Percentiles rank a stretch among this genome's conserved stretches.
These are phyloP conservation scores for Aelia acuminata DNA, from an alignment of 2,888 invertebrate genomes.

Conservation along the genomic window DNA sequence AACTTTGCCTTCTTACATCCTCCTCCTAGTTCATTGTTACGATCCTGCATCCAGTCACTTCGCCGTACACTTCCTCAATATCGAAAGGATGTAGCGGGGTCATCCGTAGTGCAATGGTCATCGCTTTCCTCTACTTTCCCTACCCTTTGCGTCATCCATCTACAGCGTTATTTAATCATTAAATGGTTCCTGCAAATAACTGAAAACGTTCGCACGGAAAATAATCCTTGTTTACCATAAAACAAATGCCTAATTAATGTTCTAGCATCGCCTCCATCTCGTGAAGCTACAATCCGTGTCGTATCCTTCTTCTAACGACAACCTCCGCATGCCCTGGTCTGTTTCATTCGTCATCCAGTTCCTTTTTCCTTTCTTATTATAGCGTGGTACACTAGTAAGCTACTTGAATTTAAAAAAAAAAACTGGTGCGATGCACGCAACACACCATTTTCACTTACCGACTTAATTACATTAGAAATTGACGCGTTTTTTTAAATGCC, in stretches of 20 bases:
- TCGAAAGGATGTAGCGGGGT: background rate
- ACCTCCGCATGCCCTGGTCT: background rate
- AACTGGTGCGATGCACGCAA: too few species aligned
- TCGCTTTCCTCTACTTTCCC: constrained; percentile 27
- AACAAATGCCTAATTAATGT: background rate
- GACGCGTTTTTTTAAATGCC: too few species aligned
- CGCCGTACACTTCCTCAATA: background rate
- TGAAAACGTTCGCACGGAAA: background rate
- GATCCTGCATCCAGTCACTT: background rate
- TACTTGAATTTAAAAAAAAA: too few species aligned
- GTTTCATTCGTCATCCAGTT: background rate
- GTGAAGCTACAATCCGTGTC: too few species aligned
- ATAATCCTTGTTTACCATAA: too few species aligned
- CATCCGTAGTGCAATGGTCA: constrained; percentile 10
- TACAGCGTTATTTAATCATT: background rate
- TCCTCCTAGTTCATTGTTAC: background rate
- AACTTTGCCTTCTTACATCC: background rate
- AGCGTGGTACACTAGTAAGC: too few species aligned
- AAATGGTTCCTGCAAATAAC: background rate
- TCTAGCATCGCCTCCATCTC: too few species aligned
- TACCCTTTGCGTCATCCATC: background rate
- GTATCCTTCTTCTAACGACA: background rate
- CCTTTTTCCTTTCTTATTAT: too few species aligned
- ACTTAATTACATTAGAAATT: too few species aligned
- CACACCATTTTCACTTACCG: too few species aligned